Conservation (phyloP, 2,888 invertebrate genomes). For the Aleiodes testaceus region DNA sequence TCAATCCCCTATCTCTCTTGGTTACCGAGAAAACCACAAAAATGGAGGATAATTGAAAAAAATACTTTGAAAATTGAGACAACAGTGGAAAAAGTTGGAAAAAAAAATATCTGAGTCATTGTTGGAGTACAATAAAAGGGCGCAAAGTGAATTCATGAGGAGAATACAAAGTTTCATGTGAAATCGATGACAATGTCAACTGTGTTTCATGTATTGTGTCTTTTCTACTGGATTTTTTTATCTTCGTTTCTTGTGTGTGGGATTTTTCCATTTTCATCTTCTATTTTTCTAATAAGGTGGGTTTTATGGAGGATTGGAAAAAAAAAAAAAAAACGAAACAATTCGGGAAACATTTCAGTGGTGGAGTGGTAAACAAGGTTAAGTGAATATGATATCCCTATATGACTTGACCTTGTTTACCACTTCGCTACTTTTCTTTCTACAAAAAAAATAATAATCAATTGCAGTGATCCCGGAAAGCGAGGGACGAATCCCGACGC, state of each 20-base stretch:
- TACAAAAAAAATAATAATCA: neutral
- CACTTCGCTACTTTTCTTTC: neutral
- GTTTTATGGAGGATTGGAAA: neutral
- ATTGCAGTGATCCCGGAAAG: slow-evolving; percentile 21
- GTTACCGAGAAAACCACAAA: too few species aligned
- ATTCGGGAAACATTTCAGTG: too few species aligned
- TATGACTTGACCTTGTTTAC: too few species aligned
- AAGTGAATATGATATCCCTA: too few species aligned
- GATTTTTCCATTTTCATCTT: neutral
- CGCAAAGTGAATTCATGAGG: slow-evolving; percentile 7
- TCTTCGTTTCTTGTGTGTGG: neutral
- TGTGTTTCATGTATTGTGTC: slow-evolving; percentile 14
- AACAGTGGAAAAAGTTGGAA: too few species aligned
- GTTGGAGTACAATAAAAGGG: slow-evolving; percentile 7
- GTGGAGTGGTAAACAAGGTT: too few species aligned
- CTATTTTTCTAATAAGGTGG: neutral
- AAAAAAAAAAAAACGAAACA: too few species aligned
- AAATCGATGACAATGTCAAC: slow-evolving; percentile 4
- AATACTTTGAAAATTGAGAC: too few species aligned
- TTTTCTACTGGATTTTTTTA: neutral
- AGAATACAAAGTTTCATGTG: slow-evolving; percentile 9
- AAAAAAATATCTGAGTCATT: neutral
- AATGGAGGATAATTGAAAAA: too few species aligned
- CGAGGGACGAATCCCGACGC: slow-evolving; percentile 34
- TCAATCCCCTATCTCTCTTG: too few species aligned